Base-by-base conservation (phyloP, 2,113 vertebrate species). In the Leptocoma aspasia region DNA sequence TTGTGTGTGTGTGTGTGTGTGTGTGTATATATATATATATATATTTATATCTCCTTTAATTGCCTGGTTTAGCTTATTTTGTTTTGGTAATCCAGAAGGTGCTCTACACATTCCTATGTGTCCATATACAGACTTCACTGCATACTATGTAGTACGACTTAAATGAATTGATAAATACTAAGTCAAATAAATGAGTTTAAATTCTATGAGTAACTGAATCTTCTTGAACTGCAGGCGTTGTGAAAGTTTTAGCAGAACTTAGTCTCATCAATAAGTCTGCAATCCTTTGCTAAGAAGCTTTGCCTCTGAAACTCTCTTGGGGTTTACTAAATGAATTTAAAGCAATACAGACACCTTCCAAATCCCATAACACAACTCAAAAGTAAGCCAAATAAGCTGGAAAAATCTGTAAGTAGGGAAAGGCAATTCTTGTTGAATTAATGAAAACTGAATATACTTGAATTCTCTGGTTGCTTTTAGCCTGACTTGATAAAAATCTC, bases 321-420 rank as follows among this genome's bases (percentile, higher is more conserved):
- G 92, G 17, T 86, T 97, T 94, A 69, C 91, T 95, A 96, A 97
- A 96, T 95, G 95, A 97, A 96, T 97, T 97, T 97, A 96, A 96
- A 96, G 96, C 61, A 96, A 96, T 91, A 93, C 69, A 91, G 90
- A 95, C 95, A 94, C 90, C 75, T 97, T 96, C 72, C 57, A 96
- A 96, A 96, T 96, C 95, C 94, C 78, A 50, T 75, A 92, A 96
- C 57, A 92, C 92, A 90, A 86, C 76, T 93, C n/a, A 65, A 15
- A 90, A 93, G 88, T 92, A 95, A 96, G 94, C 77, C 90, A 96
- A 97, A 91, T 96, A 97, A 91, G 68, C 57, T 88, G 64, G 56
- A 50, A 95, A 96, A 94, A 50, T 86, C 66, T 72, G 41, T 75
- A 76, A 88, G 83, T 54, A 91, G 33, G 9, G 41, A 90, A 95